These are phyloP conservation scores for Dasysyrphus albostriatus DNA, from an alignment of 2,888 invertebrate genomes.

Conservation along the genomic window DNA sequence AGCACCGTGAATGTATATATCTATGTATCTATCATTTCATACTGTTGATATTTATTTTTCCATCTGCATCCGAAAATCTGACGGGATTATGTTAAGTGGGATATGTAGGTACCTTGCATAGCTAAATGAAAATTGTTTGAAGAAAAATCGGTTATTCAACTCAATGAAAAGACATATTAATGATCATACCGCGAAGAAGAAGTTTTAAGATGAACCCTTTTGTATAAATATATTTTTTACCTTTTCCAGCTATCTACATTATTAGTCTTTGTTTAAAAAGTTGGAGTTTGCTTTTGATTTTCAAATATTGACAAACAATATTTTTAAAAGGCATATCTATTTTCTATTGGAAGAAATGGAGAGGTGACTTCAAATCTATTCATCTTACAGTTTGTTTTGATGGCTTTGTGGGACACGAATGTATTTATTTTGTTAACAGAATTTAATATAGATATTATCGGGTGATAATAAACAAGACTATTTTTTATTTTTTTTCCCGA, in stretches of 20 bases:
- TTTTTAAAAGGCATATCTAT: conserved; percentile 33
- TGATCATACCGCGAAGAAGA: conserved; percentile 41
- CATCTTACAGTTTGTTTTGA: background rate
- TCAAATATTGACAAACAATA: conserved; percentile 57
- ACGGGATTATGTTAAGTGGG: conserved; percentile 71
- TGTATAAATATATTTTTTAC: background rate
- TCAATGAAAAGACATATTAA: conserved; percentile 36
- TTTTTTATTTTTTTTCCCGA: background rate
- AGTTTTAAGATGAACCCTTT: conserved; percentile 16
- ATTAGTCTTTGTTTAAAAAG: conserved; percentile 28
- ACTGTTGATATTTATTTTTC: conserved; percentile 46
- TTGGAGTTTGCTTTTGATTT: conserved; percentile 41
- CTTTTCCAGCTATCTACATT: background rate
- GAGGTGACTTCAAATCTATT: background rate
- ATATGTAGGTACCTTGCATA: conserved; percentile 6
- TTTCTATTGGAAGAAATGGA: background rate
- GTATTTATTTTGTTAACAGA: conserved; percentile 21
- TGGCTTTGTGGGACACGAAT: conserved; percentile 26
- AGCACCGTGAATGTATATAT: conserved; percentile 4
- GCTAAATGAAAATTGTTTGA: conserved; percentile 45
- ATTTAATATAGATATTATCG: background rate
- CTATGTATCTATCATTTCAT: background rate
- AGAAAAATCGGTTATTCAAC: conserved; percentile 61
- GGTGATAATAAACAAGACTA: background rate
- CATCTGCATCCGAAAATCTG: conserved; percentile 65